Percentiles rank a stretch among this genome's conserved stretches.
phyloP scores from a whole-genome alignment of 2,888 invertebrate species.

The Torymus tubicola region DNA sequence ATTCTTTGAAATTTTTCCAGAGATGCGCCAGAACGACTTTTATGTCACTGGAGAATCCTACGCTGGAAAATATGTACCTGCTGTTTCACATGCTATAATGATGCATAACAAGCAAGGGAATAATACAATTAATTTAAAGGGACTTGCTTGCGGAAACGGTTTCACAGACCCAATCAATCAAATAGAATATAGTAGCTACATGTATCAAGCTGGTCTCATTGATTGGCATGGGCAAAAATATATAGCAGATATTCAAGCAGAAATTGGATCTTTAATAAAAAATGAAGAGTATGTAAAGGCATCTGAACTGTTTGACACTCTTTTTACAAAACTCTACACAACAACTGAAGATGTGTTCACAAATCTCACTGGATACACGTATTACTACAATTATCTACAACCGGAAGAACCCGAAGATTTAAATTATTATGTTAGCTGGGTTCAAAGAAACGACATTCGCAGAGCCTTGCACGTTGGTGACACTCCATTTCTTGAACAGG shows the following conservation, averaged over 20 bases:
- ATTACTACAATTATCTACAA: slow-evolving; percentile 10
- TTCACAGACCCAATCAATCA: slow-evolving; percentile 86
- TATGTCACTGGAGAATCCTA: slow-evolving; percentile 92
- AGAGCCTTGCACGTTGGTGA: slow-evolving; percentile 91
- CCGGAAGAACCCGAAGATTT: neutral
- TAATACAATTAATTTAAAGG: slow-evolving; percentile 84
- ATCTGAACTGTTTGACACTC: neutral
- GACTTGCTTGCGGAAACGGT: slow-evolving; percentile 86
- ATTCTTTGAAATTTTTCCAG: neutral
- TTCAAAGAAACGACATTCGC: slow-evolving; percentile 78
- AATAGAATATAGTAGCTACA: slow-evolving; percentile 84
- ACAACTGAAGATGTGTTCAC: neutral
- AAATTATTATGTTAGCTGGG: neutral
- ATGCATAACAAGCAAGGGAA: slow-evolving; percentile 79
- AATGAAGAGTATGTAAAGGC: slow-evolving; percentile 8
- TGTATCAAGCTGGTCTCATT: slow-evolving; percentile 85
- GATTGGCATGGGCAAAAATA: neutral
- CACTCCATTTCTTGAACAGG: slow-evolving; percentile 78
- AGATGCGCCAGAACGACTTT: slow-evolving; percentile 82
- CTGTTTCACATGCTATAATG: slow-evolving; percentile 85
- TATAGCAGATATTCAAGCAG: slow-evolving; percentile 4
- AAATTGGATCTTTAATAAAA: neutral
- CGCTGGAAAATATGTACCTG: slow-evolving; percentile 88
- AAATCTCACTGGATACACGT: slow-evolving; percentile 3
- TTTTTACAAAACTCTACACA: neutral